Conservation (phyloP, 92 coral and sea anemone species). For the Porites lobata region DNA sequence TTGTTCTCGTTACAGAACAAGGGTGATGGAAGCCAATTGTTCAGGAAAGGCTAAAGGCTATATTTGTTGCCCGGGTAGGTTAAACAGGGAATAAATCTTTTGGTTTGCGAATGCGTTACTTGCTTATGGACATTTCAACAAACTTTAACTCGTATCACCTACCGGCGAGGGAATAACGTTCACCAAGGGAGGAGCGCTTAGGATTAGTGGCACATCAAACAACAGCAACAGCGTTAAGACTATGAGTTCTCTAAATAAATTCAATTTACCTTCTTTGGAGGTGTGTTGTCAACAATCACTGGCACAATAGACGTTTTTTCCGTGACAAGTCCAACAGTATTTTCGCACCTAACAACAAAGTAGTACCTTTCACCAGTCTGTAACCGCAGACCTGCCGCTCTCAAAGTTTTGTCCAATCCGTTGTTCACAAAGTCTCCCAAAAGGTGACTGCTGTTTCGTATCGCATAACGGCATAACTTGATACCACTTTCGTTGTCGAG, state of each 20-base stretch:
- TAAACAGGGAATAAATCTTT: too few species aligned
- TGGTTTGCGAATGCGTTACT: too few species aligned
- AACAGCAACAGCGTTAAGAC: too few species aligned
- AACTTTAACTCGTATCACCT: too few species aligned
- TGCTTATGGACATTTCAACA: too few species aligned
- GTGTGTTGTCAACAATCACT: slow-evolving; percentile 86
- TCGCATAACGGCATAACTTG: slow-evolving; percentile 68
- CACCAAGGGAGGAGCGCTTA: too few species aligned
- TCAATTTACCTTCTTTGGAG: slow-evolving; percentile 83
- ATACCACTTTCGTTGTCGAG: slow-evolving; percentile 88
- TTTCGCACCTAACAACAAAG: slow-evolving; percentile 75
- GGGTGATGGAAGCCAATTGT: too few species aligned
- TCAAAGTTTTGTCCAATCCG: slow-evolving; percentile 32
- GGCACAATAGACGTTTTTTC: slow-evolving; percentile 54
- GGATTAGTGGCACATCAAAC: too few species aligned
- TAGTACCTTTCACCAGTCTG: slow-evolving; percentile 78
- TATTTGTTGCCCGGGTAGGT: too few species aligned
- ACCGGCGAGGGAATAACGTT: too few species aligned
- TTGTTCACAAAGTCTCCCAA: slow-evolving; percentile 49
- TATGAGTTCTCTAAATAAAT: not conserved
- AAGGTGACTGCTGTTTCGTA: slow-evolving; percentile 54
- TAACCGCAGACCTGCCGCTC: slow-evolving; percentile 62
- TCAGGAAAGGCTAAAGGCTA: too few species aligned
- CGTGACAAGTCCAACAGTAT: slow-evolving; percentile 72
- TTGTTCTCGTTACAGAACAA: too few species aligned